Base-by-base conservation (phyloP, 35 echinoderm and acorn worm species). In the Heliocidaris tuberculata region DNA sequence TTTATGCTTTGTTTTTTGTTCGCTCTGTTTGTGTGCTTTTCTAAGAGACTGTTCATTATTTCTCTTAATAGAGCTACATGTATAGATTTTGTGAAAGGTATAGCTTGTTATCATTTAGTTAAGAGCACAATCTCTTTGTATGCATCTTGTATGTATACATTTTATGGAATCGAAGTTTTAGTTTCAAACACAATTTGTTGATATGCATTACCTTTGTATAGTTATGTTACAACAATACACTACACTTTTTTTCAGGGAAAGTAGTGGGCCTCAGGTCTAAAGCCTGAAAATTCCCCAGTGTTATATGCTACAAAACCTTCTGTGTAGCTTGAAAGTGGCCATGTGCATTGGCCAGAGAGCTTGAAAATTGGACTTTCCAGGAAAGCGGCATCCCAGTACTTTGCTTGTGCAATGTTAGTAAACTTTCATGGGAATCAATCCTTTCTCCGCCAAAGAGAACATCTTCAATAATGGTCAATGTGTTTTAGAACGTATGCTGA, bases 1-100 rank as follows among this genome's bases (percentile, higher is more conserved):
- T 3, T 78, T 78, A 78, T 88, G n/a, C 32, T 89, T 47, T 48
- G 87, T 48, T 89, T 89, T 16, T n/a, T 89, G 87, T 47, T 89
- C 5, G 0, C 32, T 89, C 16, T 89, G 31, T 89, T 89, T 89
- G 47, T 89, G 31, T 89, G 47, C 47, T 89, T 48, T 89, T 89
- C 31, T 89, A 24, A n/a, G 31, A 89, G 2, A 27, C 6, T 78
- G 65, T 5, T 78, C 27, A 78, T 7, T 4, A 78, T 78, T 78
- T 78, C 4, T 78, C 65, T 27, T 24, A 0, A 78, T n/a, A 78
- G 65, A n/a, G 27, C 65, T 78, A 27, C 21, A 78, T 78, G 65
- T 78, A 5, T 78, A 27, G 65, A 78, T n/a, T 78, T 78, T 15
- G 15, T 15, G 15, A 56, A 56, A 56, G 52, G 9, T 56, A 56